These are phyloP conservation scores for Coelinius sp. DNA, from an alignment of 2,888 invertebrate species.

Conservation along the genomic window DNA sequence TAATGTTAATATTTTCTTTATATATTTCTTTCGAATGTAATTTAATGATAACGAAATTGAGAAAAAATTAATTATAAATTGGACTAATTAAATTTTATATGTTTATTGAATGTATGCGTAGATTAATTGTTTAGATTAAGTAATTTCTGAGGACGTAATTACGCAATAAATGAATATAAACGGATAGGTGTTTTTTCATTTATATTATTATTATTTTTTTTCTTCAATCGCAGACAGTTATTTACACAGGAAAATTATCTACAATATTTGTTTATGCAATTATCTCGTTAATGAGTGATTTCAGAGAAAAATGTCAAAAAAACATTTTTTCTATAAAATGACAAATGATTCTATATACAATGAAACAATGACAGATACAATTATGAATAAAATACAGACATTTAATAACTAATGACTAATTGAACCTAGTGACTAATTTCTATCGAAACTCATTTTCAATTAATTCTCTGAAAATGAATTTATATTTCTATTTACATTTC, in stretches of 20 bases:
- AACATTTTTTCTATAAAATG: background rate
- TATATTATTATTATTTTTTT: too few species aligned
- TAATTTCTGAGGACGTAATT: conserved; percentile 8
- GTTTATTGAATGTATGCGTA: conserved; percentile 5
- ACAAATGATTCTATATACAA: conserved; percentile 5
- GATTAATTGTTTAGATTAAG: background rate
- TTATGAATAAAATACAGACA: conserved; percentile 7
- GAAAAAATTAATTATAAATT: background rate
- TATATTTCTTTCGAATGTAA: background rate
- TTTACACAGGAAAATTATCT: too few species aligned
- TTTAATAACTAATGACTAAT: background rate
- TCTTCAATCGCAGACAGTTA: too few species aligned
- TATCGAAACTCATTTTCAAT: conserved; percentile 26
- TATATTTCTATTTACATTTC: too few species aligned
- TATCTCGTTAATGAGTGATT: too few species aligned
- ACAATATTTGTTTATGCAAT: too few species aligned
- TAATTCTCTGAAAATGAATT: conserved; percentile 27
- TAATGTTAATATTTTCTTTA: conserved; percentile 13
- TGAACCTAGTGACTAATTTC: background rate
- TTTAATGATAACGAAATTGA: background rate
- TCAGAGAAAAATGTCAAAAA: background rate
- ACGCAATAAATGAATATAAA: conserved; percentile 6
- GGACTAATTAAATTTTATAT: conserved; percentile 19
- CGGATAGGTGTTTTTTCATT: too few species aligned
- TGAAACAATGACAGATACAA: background rate